Percentiles rank a stretch among this genome's conserved stretches.
Conservation (phyloP, 2,113 vertebrate genomes). For the Neogobius melanostomus region DNA sequence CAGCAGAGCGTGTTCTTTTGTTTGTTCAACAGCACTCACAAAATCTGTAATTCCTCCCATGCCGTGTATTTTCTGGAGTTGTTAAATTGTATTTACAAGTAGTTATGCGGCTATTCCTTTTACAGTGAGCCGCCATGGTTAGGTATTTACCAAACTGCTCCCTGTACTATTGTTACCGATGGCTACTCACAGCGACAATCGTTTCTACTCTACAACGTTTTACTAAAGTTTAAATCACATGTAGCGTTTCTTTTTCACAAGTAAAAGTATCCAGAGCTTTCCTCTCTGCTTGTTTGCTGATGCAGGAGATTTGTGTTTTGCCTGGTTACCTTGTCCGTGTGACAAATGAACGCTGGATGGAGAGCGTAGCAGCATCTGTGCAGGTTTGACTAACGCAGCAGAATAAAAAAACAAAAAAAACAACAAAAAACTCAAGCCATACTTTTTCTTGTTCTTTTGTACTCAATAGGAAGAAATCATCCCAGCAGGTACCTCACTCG, state of each 20-base stretch:
- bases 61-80: too few relatives aligned
- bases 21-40: too few relatives aligned
- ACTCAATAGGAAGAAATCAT: background rate
- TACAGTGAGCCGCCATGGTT: too few relatives aligned
- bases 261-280: background rate
- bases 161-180: too few relatives aligned
- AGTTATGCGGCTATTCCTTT: too few relatives aligned
- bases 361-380: conserved; percentile 41
- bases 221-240: too few relatives aligned
- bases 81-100: too few relatives aligned
- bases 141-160: too few relatives aligned
- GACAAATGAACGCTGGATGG: conserved; percentile 47
- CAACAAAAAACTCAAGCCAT: conserved; percentile 12
- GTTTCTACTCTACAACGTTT: too few relatives aligned
- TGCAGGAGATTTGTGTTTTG: conserved; percentile 55
- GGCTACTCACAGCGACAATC: too few relatives aligned
- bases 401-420: conserved; percentile 9
- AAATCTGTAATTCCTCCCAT: too few relatives aligned
- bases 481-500: background rate
- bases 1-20: too few relatives aligned
- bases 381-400: conserved; percentile 34
- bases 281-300: conserved; percentile 23
- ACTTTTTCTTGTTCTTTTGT: conserved; percentile 6
- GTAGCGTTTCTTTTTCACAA: background rate
- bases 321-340: conserved; percentile 37